Evolutionary conservation across 2,113 vertebrate genomes (phyloP).

Genomic region (Tamias sibiricus): DNA sequence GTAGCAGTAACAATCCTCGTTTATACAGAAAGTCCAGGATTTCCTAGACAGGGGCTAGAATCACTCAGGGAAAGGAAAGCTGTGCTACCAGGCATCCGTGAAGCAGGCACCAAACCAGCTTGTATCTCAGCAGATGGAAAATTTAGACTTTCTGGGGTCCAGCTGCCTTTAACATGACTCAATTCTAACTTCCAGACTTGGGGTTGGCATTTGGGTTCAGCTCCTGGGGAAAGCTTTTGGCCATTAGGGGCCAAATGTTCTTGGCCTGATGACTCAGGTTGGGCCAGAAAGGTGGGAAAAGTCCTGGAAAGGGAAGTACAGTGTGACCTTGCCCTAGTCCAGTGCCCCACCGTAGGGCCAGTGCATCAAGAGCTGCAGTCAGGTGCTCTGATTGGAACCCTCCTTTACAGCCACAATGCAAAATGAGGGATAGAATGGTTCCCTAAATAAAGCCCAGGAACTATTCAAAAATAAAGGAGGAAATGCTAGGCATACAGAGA

Average conservation of each 20-base stretch:
- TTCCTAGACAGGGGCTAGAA: neutral
- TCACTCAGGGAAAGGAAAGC: slow-evolving; percentile 1
- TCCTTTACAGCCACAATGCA: neutral
- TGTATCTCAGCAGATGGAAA: neutral
- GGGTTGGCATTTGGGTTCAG: neutral
- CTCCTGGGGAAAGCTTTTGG: neutral
- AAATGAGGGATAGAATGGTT: neutral
- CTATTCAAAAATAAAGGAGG: neutral
- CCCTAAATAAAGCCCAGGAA: neutral
- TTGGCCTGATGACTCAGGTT: neutral
- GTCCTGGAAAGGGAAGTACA: neutral
- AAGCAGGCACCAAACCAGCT: neutral
- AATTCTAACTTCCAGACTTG: neutral
- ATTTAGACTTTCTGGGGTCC: neutral
- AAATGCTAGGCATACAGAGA: neutral
- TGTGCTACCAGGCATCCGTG: neutral
- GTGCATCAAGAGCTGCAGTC: neutral
- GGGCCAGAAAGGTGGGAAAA: neutral
- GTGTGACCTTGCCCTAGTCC: too few species aligned
- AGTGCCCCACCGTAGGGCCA: neutral
- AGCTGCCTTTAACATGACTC: neutral
- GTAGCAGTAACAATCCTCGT: neutral
- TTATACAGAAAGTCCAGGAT: neutral
- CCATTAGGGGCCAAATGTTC: neutral
- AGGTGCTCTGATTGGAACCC: neutral